Base-by-base conservation (phyloP, 2,113 vertebrate species). In the Ochotona princeps region DNA sequence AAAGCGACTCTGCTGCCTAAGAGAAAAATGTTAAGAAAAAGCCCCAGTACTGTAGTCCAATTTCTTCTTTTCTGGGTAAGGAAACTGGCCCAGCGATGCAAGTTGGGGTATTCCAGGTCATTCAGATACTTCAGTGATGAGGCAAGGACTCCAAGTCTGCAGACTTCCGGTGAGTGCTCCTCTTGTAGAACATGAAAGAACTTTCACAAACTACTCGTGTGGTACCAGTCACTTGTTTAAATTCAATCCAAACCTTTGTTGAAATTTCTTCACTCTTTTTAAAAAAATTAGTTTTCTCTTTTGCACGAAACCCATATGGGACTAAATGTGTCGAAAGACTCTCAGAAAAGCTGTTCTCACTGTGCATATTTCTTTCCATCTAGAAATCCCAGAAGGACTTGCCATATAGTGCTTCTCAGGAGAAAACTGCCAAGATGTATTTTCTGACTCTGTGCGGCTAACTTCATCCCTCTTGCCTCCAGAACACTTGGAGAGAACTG, bases 301-400 rank as follows among this genome's bases (percentile, higher is more conserved):
- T 94, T 94, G 20, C 87, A 79, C 84, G 75, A 73, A 94, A 84
- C 57, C 92, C 96, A 94, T 95, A 83, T 96, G 91, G 95, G 94
- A 94, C 87, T 91, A 93, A 96, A 96, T 92, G 94, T 96, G 96
- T 96, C 18, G 57, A 93, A 95, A 95, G 91, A 83, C 69, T 93
- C 94, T 93, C 83, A 94, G 94, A 90, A 94, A 96, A 96, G 87
- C 84, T 97, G 86, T 96, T 96, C 87, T 95, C 91, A 75, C 84
- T 67, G 30, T 92, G 54, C 83, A 91, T 74, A 74, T 70, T 95
- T 94, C 81, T 92, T 91, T 79, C 60, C 72, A 91, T 96, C 92
- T 95, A 95, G 91, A 97, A 96, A 95, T 83, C 96, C 87, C 93
- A 96, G 95, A 97, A 95, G 81, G 83, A 81, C 90, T 96, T 95